Base-by-base conservation (phyloP, 2,888 invertebrate genomes). In the Tryphoninae sp. region DNA sequence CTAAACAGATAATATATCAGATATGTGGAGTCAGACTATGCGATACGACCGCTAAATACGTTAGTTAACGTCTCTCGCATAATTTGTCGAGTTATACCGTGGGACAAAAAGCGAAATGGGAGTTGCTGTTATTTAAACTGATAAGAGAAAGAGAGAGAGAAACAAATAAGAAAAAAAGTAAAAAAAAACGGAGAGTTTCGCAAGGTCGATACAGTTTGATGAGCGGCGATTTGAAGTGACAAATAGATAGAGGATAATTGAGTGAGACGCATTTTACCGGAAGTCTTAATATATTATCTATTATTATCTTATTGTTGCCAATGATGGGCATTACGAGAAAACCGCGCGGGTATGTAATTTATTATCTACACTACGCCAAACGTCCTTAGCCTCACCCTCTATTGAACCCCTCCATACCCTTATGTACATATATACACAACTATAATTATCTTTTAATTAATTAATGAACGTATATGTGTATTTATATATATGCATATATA, bases 291-390 rank as follows among this genome's bases (percentile, higher is more conserved):
- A 88, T 91, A 90, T 91, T 89, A 90, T 91, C 90, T 90, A 91
- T 89, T 89, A 89, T 89, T 90, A 89, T 89, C 88, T 86, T 89
- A 91, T 90, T 90, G 90, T 91, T 91, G 91, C 91, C 91, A 90
- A 89, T 87, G 87, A 91, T 91, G 91, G 91, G 91, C 91, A 91
- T 91, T 91, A 91, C 87, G 86, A 88, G 87, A 88, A 88, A 89
- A 88, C 87, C 89, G 88, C 89, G 89, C 88, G 91, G 87, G 87
- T 90, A 89, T 88, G 84, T 90, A 88, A 89, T 87, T 88, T 89
- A 89, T 89, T 89, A 88, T 89, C 87, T 88, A 77, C 45, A 77
- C 22, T 72, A 79, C 79, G 79, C 68, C 22, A 76, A 79, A 76
- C 16, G 53, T 73, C 45, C 19, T 23, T 61, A 87, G 85, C 71